These are phyloP conservation scores for Sebastes diploproa DNA, from an alignment of 2,797 vertebrate genomes.

Conservation along the genomic window DNA sequence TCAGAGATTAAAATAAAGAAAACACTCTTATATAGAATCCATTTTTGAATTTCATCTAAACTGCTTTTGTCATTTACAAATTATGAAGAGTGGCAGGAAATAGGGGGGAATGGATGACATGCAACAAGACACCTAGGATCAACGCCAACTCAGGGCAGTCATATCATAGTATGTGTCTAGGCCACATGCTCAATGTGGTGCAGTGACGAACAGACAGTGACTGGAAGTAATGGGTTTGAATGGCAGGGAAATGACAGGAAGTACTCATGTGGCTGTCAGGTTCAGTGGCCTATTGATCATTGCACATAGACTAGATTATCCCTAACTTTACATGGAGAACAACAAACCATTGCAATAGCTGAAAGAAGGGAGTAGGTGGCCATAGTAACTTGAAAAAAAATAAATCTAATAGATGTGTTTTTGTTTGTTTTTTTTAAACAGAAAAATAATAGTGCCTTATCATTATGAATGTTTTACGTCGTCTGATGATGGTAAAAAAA, in stretches of 20 bases:
- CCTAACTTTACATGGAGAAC: background rate
- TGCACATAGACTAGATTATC: background rate
- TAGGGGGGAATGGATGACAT: background rate
- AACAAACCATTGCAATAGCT: background rate
- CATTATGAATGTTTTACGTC: background rate
- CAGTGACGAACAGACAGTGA: background rate
- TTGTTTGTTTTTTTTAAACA: background rate
- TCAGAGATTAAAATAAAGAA: background rate
- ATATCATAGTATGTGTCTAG: background rate
- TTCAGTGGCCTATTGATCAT: background rate
- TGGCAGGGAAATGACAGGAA: background rate
- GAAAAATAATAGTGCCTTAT: too few species aligned
- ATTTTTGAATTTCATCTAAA: background rate
- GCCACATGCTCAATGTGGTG: background rate
- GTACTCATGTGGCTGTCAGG: background rate
- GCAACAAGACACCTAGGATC: background rate
- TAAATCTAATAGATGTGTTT: background rate
- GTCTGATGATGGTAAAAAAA: background rate
- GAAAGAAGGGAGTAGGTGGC: background rate
- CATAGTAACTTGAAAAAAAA: background rate
- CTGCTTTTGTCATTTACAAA: background rate
- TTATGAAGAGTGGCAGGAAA: background rate
- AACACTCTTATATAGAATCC: background rate
- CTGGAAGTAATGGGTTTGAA: conserved; percentile 4
- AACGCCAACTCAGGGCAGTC: background rate